phyloP scores from a whole-genome alignment of 2,888 invertebrate genomes.

The Petrophora chlorosata region DNA sequence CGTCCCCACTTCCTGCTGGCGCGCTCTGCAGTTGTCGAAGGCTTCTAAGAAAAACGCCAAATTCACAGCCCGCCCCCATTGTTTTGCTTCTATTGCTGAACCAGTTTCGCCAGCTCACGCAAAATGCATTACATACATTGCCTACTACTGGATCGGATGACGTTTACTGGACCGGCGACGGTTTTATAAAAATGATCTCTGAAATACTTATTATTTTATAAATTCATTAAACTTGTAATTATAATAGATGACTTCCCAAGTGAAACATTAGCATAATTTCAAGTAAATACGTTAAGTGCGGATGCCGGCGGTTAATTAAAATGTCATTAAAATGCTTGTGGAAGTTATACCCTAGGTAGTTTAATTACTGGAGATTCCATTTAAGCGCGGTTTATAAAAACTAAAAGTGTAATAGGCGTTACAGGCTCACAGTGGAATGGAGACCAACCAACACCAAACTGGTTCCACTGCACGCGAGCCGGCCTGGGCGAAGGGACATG shows the following conservation, averaged over 20 bases:
- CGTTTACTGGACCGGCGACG: conserved; percentile 9
- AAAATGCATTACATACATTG: conserved; percentile 49
- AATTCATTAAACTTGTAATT: not conserved
- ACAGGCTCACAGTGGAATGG: conserved; percentile 69
- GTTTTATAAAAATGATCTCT: too few species aligned
- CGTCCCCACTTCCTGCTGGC: conserved; percentile 81
- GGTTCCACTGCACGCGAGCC: conserved; percentile 80
- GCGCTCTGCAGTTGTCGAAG: conserved; percentile 78
- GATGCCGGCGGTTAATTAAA: conserved; percentile 36
- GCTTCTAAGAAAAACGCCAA: conserved; percentile 75
- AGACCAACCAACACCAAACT: conserved; percentile 67
- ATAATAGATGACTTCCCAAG: conserved; percentile 13
- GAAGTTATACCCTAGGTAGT: conserved; percentile 40
- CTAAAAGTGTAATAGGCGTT: conserved; percentile 63
- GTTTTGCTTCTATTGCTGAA: conserved; percentile 69
- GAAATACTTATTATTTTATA: not conserved
- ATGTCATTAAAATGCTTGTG: conserved; percentile 40
- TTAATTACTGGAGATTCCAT: conserved; percentile 52
- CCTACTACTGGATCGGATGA: conserved; percentile 25
- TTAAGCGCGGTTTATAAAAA: conserved; percentile 60
- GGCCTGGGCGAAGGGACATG: conserved; percentile 73
- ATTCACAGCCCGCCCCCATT: conserved; percentile 67
- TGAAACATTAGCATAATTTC: conserved; percentile 18
- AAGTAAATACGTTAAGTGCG: conserved; percentile 18
- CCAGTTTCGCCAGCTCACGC: conserved; percentile 59